Evolutionary conservation across 1,140 invertebrate genomes (phyloP).

Genomic region (Drosophila punjabiensis): DNA sequence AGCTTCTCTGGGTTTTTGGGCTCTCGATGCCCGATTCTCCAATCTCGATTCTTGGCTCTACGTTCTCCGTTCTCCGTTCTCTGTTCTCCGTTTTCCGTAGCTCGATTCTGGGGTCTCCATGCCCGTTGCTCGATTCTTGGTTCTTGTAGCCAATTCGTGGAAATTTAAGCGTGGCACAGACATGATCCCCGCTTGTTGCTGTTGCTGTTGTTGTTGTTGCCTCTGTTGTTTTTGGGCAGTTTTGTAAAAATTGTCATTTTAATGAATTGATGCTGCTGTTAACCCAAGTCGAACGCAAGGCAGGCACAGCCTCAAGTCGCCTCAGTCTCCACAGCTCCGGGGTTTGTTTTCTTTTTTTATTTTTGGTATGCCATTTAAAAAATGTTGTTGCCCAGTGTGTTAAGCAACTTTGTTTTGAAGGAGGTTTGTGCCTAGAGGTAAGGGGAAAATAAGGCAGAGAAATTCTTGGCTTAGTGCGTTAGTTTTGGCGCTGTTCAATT

Average conservation of each 20-base stretch:
- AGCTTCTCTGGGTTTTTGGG: conserved; percentile 26
- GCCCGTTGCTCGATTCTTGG: conserved; percentile 43
- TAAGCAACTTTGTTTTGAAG: conserved; percentile 76
- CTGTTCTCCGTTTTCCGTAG: conserved; percentile 6
- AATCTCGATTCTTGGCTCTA: conserved; percentile 28
- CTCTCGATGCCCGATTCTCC: conserved; percentile 28
- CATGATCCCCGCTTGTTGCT: conserved; percentile 78
- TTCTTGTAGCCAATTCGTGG: conserved; percentile 84
- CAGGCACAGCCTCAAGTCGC: conserved; percentile 18
- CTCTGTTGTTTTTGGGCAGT: conserved; percentile 81
- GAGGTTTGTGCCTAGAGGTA: conserved; percentile 7
- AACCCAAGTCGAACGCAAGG: conserved; percentile 61
- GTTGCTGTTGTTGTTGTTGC: conserved; percentile 56
- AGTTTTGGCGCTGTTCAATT: conserved; percentile 82
- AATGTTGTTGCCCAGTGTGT: conserved; percentile 78
- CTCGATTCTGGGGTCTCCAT: conserved; percentile 24
- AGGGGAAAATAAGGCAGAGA: conserved; percentile 15
- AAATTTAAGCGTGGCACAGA: conserved; percentile 83
- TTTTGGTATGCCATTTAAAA: conserved; percentile 76
- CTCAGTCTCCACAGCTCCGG: background rate
- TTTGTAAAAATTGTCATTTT: conserved; percentile 84
- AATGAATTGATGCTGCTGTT: conserved; percentile 84
- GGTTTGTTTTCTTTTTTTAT: background rate
- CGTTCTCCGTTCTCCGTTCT: conserved; percentile 13
- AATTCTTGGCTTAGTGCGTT: conserved; percentile 49